These are phyloP conservation scores for Menidia menidia DNA, from an alignment of 2,797 vertebrate species.

Conservation along the genomic window DNA sequence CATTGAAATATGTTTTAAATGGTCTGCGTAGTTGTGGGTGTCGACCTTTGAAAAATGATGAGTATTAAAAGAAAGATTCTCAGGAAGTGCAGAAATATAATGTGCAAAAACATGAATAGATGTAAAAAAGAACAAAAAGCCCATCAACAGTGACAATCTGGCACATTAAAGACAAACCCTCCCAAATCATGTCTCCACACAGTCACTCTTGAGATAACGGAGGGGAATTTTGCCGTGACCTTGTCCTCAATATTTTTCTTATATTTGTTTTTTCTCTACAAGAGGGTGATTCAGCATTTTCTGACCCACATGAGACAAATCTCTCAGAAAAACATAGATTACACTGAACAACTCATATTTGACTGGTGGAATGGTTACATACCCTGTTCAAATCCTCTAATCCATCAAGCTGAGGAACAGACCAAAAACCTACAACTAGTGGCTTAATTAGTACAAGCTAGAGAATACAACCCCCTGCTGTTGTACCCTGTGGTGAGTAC, in stretches of 20 bases:
- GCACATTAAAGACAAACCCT: not conserved
- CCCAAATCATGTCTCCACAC: not conserved
- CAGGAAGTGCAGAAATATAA: no score
- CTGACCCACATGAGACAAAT: slow-evolving; percentile 3
- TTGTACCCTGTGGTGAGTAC: slow-evolving; percentile 14
- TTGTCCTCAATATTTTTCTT: not conserved
- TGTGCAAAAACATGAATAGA: no score
- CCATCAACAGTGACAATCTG: not conserved
- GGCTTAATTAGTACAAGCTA: slow-evolving; percentile 40
- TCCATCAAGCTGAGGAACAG: slow-evolving; percentile 50
- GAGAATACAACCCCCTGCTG: slow-evolving; percentile 33
- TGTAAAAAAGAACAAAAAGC: not conserved
- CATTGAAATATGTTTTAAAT: no score
- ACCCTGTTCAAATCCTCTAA: slow-evolving; percentile 38
- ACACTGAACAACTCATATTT: slow-evolving; percentile 51
- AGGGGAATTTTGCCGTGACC: slow-evolving; percentile 3
- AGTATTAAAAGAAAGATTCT: not conserved
- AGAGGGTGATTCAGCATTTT: not conserved
- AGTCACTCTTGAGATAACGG: not conserved
- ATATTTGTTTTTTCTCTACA: not conserved
- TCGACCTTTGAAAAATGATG: not conserved
- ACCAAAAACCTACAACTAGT: slow-evolving; percentile 43
- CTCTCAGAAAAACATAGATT: slow-evolving; percentile 36
- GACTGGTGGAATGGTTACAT: slow-evolving; percentile 47
- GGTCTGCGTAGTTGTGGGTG: no score